Conservation (phyloP, 2,888 invertebrate genomes). For the Onthophagus sagittarius region DNA sequence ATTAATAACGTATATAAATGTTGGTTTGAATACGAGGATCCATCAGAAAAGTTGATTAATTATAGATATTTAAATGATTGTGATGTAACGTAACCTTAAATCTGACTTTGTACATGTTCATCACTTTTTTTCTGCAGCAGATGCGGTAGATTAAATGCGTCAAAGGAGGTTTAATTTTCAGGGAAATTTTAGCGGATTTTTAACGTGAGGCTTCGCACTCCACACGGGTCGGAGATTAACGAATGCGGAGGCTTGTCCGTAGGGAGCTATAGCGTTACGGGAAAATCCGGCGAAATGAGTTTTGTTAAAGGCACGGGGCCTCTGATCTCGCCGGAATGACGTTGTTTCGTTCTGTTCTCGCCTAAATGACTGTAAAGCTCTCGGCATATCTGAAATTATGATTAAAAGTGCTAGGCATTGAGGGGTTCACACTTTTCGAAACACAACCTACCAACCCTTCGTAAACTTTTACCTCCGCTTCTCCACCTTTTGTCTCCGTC, state of each 20-base stretch:
- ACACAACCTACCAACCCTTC: conserved; percentile 4
- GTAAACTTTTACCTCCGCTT: conserved; percentile 15
- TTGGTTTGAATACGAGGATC: too few species aligned
- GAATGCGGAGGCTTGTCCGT: conserved; percentile 27
- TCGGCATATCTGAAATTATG: conserved; percentile 41
- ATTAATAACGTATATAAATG: too few species aligned
- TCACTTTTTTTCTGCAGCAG: not conserved
- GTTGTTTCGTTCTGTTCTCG: conserved; percentile 44
- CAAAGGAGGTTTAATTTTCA: conserved; percentile 51
- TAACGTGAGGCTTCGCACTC: conserved; percentile 45
- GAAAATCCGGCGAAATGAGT: conserved; percentile 39
- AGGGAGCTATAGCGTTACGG: conserved; percentile 19
- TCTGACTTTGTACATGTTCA: not conserved
- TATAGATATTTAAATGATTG: not conserved
- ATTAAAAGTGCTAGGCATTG: conserved; percentile 39
- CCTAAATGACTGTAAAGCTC: conserved; percentile 44
- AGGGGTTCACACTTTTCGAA: conserved; percentile 21
- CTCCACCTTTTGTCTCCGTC: not conserved
- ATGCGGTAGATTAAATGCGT: conserved; percentile 44
- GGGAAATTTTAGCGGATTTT: conserved; percentile 50
- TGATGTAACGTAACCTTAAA: not conserved
- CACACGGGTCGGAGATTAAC: conserved; percentile 27
- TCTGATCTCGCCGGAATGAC: conserved; percentile 41
- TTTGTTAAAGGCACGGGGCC: conserved; percentile 38
- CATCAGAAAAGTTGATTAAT: too few species aligned